phyloP scores from a whole-genome alignment of 2,888 invertebrate genomes.

The Crematogaster levior region DNA sequence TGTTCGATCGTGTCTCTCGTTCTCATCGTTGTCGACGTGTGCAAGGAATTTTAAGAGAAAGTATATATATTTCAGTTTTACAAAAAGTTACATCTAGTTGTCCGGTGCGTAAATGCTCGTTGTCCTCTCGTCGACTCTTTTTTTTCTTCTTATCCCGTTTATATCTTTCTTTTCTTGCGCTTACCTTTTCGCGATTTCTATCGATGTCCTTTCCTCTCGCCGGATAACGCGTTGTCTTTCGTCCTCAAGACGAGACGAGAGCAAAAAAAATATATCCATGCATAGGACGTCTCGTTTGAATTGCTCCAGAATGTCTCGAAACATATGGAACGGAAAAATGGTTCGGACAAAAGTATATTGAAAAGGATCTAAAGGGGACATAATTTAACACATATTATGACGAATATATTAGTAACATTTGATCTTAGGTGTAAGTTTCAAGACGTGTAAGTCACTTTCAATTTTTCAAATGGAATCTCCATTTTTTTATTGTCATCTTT shows the following conservation, averaged over 20 bases:
- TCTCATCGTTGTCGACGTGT: slow-evolving; percentile 70
- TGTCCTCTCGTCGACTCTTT: slow-evolving; percentile 20
- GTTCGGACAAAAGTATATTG: no score
- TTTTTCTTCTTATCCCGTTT: slow-evolving; percentile 1
- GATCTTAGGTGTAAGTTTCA: no score
- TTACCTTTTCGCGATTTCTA: background rate
- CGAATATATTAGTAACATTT: no score
- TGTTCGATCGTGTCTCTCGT: slow-evolving; percentile 13
- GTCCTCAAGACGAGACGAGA: background rate
- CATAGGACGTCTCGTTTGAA: no score
- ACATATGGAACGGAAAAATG: no score
- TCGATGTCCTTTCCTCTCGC: slow-evolving; percentile 15
- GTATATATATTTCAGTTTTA: slow-evolving; percentile 74
- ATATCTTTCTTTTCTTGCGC: background rate
- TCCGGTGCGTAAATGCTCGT: slow-evolving; percentile 53
- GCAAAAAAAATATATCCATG: no score
- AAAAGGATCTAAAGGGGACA: no score
- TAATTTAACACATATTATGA: no score
- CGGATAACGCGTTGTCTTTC: background rate
- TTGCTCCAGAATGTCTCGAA: no score
- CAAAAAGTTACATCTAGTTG: slow-evolving; percentile 80
- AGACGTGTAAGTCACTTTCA: no score
- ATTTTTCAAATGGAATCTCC: no score
- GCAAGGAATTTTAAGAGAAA: slow-evolving; percentile 81
- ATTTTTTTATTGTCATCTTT: no score